Base-by-base conservation (phyloP, 2,113 vertebrate genomes). In the Pongo pygmaeus region DNA sequence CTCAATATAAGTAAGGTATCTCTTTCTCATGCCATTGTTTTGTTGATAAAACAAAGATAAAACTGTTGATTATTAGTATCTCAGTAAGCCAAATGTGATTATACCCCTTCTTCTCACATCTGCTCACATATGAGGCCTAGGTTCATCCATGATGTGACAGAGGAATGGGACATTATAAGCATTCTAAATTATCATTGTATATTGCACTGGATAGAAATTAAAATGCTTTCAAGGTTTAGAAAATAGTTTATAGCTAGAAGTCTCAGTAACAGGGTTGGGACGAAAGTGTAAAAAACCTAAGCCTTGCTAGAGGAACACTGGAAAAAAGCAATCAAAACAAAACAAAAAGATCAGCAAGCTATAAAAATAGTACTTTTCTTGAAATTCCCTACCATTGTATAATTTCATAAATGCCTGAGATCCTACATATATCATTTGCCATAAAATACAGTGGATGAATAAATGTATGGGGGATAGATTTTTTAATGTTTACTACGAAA, bases 401-500 rank as follows among this genome's bases (percentile, higher is more conserved):
- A 70, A 32, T 48, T 88, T 38, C 17, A 83, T 64, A 93, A 64
- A 69, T 57, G 22, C 10, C 0, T 75, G 6, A 77, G 35, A 75
- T 91, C 55, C 22, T 84, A n/a, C 48, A 75, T 9, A 32, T n/a
- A 79, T 12, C 79, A n/a, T 90, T 50, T 95, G 80, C 18, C 52
- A 78, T 14, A 64, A 43, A 69, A 57, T 57, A 79, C 1, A 52
- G 3, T 27, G 78, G 5, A 70, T 77, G 48, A 61, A 43, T 32
- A 95, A 91, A 78, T 20, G 14, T 55, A 18, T 17, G 6, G 55
- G 61, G 43, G 27, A 12, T 4, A 77, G 14, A 17, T 30, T 40
- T 94, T 91, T 57, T 89, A 80, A 55, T 57, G 10, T 90, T 18
- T 93, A 18, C 55, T 84, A 84, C 55, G 72, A 96, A 92, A 43